Base-by-base conservation (phyloP, 2,797 vertebrate species). In the Pyrocephalus nanus region DNA sequence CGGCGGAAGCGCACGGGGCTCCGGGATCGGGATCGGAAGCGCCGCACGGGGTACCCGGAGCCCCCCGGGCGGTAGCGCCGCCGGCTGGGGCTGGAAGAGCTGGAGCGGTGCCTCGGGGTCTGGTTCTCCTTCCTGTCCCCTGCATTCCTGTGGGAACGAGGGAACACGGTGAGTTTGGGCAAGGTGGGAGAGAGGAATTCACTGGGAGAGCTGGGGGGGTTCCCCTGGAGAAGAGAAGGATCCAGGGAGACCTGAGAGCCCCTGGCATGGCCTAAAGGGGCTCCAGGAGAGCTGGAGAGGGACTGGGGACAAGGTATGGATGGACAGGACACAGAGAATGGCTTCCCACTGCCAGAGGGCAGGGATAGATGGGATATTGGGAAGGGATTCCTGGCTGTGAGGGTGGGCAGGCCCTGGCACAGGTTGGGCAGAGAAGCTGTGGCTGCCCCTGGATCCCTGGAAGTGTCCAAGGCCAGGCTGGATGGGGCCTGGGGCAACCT, bases 51-150 rank as follows among this genome's bases (percentile, higher is more conserved):
- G 19, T 96, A 93, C 84, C 97, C 78, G 26, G 98, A 98, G 69
- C 95, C 92, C 7, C 97, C 88, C 7, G 94, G 86, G 72, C 97
- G 96, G 26, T 95, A 97, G 4, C 89, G 97, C 13, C 97, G 97
- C 1, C 98, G 98, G 61, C 98, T 98, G 5, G 95, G 85, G 2
- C 97, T 97, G 15, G 77, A 74, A 2, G 95, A 98, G 86, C 93
- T 96, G 48, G 97, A 98, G 58, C 95, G 97, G 29, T 95, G 97
- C 81, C 96, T 97, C 5, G 97, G 96, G 40, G 96, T 96, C 65
- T 95, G 87, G 87, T 97, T 96, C 79, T 98, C 98, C 92, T 98
- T 97, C 29, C 97, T 96, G 30, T 97, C 97, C 12, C 87, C 91
- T 16, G 97, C 97, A 90, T 87, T 96, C 78, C 98, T 98, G 65